Evolutionary conservation across 2,888 invertebrate genomes (phyloP).

Genomic region (Miltochrista miniata): DNA sequence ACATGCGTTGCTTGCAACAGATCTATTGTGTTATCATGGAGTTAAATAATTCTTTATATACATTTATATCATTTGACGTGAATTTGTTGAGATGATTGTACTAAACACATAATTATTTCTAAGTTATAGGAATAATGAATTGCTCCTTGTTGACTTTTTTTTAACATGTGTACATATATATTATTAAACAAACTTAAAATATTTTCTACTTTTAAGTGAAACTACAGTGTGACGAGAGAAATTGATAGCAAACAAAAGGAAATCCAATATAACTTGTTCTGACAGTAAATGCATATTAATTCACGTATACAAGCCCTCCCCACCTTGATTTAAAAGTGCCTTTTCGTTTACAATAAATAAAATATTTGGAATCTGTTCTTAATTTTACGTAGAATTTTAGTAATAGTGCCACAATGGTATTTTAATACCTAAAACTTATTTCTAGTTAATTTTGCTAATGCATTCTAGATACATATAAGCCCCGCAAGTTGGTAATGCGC

Average conservation of each 20-base stretch:
- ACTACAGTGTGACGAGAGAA: slow-evolving; percentile 80
- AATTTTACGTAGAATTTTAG: slow-evolving; percentile 52
- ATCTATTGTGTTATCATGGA: slow-evolving; percentile 33
- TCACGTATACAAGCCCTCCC: slow-evolving; percentile 54
- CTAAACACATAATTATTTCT: slow-evolving; percentile 44
- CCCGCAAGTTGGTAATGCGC: too few relatives aligned
- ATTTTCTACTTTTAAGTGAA: slow-evolving; percentile 77
- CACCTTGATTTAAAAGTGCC: slow-evolving; percentile 77
- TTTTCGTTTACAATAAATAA: slow-evolving; percentile 61
- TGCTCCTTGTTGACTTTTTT: slow-evolving; percentile 65
- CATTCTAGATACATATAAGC: slow-evolving; percentile 49
- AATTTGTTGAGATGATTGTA: slow-evolving; percentile 21
- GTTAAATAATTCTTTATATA: slow-evolving; percentile 26
- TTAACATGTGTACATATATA: slow-evolving; percentile 69
- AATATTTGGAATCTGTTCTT: slow-evolving; percentile 54
- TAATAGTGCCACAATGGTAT: slow-evolving; percentile 55
- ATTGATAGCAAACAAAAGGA: slow-evolving; percentile 58
- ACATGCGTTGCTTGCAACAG: slow-evolving; percentile 25
- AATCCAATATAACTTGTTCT: slow-evolving; percentile 52
- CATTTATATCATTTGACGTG: slow-evolving; percentile 28
- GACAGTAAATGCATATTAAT: slow-evolving; percentile 53
- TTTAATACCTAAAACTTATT: slow-evolving; percentile 51
- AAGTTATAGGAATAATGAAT: slow-evolving; percentile 42
- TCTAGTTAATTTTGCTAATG: slow-evolving; percentile 64
- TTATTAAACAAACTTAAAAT: slow-evolving; percentile 61